These are phyloP conservation scores for Dermatemys mawii DNA, from an alignment of 2,113 vertebrate species.

Conservation along the genomic window DNA sequence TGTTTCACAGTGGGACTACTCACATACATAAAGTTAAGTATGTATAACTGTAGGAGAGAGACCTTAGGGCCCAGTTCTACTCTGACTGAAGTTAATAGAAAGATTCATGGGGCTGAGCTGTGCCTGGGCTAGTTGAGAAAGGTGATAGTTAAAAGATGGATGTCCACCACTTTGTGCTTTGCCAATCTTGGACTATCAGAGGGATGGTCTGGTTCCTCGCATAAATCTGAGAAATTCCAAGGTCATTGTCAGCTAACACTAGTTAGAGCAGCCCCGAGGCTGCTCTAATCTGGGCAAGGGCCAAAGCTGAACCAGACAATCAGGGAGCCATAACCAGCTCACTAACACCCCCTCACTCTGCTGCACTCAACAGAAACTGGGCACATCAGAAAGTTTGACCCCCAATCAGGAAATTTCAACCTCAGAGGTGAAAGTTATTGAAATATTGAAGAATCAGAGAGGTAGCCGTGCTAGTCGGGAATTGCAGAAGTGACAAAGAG, in stretches of 20 bases:
- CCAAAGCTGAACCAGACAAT: background rate
- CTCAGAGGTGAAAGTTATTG: background rate
- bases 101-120: background rate
- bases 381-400: background rate
- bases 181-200: background rate
- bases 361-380: background rate
- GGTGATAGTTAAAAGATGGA: background rate
- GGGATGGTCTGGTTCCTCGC: conserved; percentile 5
- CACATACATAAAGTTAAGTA: background rate
- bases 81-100: background rate
- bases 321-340: background rate
- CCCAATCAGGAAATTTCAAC: background rate
- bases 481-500: no score
- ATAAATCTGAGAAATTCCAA: background rate
- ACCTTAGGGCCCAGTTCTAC: background rate
- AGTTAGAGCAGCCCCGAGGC: background rate
- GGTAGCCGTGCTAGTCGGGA: no score
- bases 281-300: background rate
- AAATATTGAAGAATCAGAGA: no score
- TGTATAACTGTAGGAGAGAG: background rate
- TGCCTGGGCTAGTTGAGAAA: background rate
- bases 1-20: background rate
- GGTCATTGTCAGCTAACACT: background rate
- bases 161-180: conserved; percentile 24
- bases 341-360: background rate